These are phyloP conservation scores for Cuculus canorus DNA, from an alignment of 2,797 vertebrate species.

Conservation along the genomic window DNA sequence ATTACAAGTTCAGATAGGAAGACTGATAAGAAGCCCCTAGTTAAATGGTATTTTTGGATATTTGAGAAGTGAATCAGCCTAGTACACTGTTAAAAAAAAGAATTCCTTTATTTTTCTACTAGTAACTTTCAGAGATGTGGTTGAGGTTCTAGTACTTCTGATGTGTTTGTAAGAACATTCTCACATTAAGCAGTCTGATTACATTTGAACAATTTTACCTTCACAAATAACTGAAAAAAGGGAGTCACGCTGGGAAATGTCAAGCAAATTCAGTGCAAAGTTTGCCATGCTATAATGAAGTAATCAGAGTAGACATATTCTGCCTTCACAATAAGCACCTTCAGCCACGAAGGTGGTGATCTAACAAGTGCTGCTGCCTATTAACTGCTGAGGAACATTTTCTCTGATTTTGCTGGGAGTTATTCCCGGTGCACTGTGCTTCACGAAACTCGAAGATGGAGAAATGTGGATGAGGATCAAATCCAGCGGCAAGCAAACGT, in stretches of 20 bases:
- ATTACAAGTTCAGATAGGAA: neutral
- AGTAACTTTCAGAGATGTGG: neutral
- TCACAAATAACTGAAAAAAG: neutral
- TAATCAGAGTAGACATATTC: neutral
- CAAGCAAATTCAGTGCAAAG: neutral
- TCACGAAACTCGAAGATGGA: neutral
- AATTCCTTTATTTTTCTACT: neutral
- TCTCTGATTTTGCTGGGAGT: neutral
- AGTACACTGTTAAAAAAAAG: neutral
- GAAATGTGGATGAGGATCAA: neutral
- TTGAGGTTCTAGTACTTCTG: neutral
- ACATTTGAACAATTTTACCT: neutral
- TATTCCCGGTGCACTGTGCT: rapidly evolving
- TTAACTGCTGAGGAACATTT: neutral
- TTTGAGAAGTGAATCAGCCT: neutral
- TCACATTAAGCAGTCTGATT: neutral
- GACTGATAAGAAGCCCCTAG: neutral
- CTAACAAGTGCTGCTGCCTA: neutral
- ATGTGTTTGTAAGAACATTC: neutral
- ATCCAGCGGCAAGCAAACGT: neutral
- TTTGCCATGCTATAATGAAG: neutral
- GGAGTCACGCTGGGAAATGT: neutral
- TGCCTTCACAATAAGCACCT: neutral
- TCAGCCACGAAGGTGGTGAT: neutral
- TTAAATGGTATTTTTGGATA: neutral